These are phyloP conservation scores for Channa maculata DNA, from an alignment of 2,113 vertebrate genomes.

Conservation along the genomic window DNA sequence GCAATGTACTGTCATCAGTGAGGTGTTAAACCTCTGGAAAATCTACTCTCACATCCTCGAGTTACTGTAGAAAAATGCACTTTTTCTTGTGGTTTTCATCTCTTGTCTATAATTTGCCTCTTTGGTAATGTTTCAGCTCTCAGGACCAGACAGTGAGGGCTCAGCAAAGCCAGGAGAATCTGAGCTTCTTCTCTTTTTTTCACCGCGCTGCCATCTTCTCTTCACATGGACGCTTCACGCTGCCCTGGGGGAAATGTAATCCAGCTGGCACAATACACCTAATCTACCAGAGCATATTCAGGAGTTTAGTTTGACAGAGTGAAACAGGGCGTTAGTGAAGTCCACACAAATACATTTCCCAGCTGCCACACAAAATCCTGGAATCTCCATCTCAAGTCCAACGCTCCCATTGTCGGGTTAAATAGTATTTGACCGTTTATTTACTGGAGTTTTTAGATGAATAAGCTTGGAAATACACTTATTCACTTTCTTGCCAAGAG, in stretches of 20 bases:
- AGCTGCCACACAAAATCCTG: conserved; percentile 43
- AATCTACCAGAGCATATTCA: conserved; percentile 47
- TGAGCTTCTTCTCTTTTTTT: conserved; percentile 49
- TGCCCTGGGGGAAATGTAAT: conserved; percentile 57
- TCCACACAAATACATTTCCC: conserved; percentile 38
- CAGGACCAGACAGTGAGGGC: neutral
- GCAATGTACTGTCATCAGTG: conserved; percentile 2
- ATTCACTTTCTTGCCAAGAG: neutral
- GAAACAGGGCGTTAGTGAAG: conserved; percentile 55
- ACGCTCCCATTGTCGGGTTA: conserved; percentile 11
- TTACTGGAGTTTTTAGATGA: neutral
- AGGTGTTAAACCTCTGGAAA: neutral
- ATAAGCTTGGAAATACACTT: neutral
- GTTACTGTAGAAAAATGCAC: conserved; percentile 7
- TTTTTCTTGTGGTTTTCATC: neutral
- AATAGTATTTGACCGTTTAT: neutral
- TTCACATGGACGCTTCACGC: conserved; percentile 50
- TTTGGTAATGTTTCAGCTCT: conserved; percentile 4
- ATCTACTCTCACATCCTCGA: neutral
- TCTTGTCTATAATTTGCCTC: neutral
- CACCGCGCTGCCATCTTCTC: conserved; percentile 43
- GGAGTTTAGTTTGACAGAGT: conserved; percentile 62
- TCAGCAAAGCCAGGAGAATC: conserved; percentile 37
- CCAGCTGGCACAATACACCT: conserved; percentile 62
- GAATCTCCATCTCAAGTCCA: conserved; percentile 22